Evolutionary conservation across 2,888 invertebrate genomes (phyloP), one percentile per base, ranked within the genome.

Genomic region (Sepioteuthis lessoniana): DNA sequence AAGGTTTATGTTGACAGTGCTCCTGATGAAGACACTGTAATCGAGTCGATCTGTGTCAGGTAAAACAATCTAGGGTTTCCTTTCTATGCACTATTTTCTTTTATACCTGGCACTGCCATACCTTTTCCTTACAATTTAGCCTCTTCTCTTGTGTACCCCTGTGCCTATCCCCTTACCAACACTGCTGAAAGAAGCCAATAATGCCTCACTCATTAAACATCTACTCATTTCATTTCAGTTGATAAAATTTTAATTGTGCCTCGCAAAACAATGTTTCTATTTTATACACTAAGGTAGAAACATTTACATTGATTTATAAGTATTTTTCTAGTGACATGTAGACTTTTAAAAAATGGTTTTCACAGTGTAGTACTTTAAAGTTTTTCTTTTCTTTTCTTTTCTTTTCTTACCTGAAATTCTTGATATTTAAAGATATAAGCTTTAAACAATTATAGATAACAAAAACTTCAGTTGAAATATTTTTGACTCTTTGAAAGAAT

Each of bases 1-100:
- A 76, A 76, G n/a, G n/a, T 76, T 76, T 76, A 76, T 76, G 76
- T 76, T 76, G 76, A 76, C 76, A 76, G 76, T 76, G 76, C 46
- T 92, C 46, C 42, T n/a, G 92, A 92, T 25, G 92, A 92, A 21
- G 92, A 92, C 92, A 92, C 25, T 92, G 92, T 47, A 42, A 92
- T 35, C 19, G 92, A 92, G 31, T 92, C 92, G 19, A n/a, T 92
- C 19, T 92, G 38, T 42, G 47, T 92, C 31, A 92, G 92, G 92
- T 92, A 92, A 92, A 92, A 38, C 28, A 46, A 38, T 42, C 91
- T 46, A 91, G 42, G 42, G 31, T 46, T 46, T 42, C 91, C 91
- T 42, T 46, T 46, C 38, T 46, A 28, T 42, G 28, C 91, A 91
- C 91, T 46, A 31, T 25, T 19, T 31, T 1, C 31, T 38, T 91